Conservation (phyloP, 2,113 vertebrate species). For the Peromyscus maniculatus region DNA sequence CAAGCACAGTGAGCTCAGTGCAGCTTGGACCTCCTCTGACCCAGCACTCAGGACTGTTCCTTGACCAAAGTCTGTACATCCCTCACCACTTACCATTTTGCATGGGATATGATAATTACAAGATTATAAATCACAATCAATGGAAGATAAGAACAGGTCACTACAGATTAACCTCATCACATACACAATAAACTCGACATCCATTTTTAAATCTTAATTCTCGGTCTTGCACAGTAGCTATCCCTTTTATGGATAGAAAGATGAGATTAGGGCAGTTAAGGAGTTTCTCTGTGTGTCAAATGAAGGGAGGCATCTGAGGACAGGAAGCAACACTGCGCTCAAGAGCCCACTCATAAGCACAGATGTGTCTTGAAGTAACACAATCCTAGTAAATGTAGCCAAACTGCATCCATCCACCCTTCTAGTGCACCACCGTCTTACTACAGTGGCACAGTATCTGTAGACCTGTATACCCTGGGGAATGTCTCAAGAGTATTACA, state of each 20-base stretch:
- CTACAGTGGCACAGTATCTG: neutral
- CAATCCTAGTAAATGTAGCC: neutral
- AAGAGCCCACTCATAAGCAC: neutral
- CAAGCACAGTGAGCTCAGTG: neutral
- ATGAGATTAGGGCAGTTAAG: neutral
- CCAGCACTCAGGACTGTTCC: neutral
- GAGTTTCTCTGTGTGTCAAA: neutral
- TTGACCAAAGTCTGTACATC: neutral
- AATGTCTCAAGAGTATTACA: neutral
- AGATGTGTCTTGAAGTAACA: neutral
- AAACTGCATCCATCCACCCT: neutral
- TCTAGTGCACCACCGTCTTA: neutral
- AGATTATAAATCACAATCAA: neutral
- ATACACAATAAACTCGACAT: neutral
- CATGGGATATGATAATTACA: neutral
- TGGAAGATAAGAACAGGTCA: neutral
- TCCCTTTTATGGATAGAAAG: neutral
- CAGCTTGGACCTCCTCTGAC: rapidly evolving
- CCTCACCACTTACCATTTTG: neutral
- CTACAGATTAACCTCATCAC: neutral
- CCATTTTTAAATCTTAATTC: neutral
- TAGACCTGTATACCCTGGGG: neutral
- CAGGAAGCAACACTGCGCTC: neutral
- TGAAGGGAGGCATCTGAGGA: neutral
- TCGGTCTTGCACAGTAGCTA: neutral